Evolutionary conservation across 2,888 invertebrate species (phyloP).

Genomic region (Lepidochrysops patricia): DNA sequence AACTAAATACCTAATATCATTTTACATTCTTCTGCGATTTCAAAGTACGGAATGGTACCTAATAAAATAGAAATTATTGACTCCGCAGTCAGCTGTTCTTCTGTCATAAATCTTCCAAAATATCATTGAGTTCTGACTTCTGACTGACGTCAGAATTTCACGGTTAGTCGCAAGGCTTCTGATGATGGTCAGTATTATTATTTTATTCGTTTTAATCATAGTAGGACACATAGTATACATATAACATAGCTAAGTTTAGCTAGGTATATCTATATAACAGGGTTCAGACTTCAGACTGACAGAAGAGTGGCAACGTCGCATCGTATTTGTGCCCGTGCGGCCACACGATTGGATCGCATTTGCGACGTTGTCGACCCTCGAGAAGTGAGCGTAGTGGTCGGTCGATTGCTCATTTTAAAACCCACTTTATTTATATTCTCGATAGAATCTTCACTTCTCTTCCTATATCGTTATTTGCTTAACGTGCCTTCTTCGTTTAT

Average conservation of each 20-base stretch:
- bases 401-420: constrained; percentile 18
- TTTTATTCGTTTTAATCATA: too few relatives aligned
- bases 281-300: constrained; percentile 22
- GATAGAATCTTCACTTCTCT: neutral
- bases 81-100: too few relatives aligned
- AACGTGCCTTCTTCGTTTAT: neutral
- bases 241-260: neutral
- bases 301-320: constrained; percentile 33
- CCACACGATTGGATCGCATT: constrained; percentile 16
- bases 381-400: constrained; percentile 19
- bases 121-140: too few relatives aligned
- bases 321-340: constrained; percentile 17
- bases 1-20: neutral
- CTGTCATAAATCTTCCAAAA: too few relatives aligned
- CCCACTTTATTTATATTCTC: neutral
- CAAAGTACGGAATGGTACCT: neutral
- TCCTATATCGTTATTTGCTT: neutral
- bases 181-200: too few relatives aligned
- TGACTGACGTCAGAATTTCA: too few relatives aligned
- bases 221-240: too few relatives aligned
- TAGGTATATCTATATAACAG: constrained; percentile 16
- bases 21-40: neutral
- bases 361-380: constrained; percentile 25
- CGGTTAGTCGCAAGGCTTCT: too few relatives aligned
- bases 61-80: too few relatives aligned